Base-by-base conservation (phyloP, 2,888 invertebrate species). In the Lacanobia wlatinum region DNA sequence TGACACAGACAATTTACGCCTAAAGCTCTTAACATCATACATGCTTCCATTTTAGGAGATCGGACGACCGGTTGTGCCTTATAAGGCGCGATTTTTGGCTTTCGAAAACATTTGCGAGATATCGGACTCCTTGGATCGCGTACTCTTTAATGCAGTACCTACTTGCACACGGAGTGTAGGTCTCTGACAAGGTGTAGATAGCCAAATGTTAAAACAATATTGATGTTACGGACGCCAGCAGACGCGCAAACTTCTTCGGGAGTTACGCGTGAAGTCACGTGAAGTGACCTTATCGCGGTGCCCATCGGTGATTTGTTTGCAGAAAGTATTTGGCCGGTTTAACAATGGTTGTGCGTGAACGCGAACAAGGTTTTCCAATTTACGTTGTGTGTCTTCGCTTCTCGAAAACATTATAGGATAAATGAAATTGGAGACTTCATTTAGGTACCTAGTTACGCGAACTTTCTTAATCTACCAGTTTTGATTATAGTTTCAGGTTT, bases 81-180 rank as follows among this genome's bases (percentile, higher is more conserved):
- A 83, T 92, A 90, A 75, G 92, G 94, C 87, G 82, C 80, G 84
- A 86, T 92, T 94, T 94, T 94, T 91, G 92, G 91, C 94, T 95
- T 95, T 95, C 95, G 93, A 95, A 94, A 94, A 93, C 90, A 90
- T 92, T 92, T 90, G 90, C 90, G 81, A 87, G 87, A 85, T 89
- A 88, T 87, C 86, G 78, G 81, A 79, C 66, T 78, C 85, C 80
- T 82, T 85, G 83, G 80, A 86, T 85, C 86, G 81, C 76, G 76
- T 65, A 73, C 83, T 82, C 73, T 76, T 76, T 89, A 90, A 87
- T 88, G 86, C 88, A 86, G 80, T 85, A 87, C 80, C 63, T 85
- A 72, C 74, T 73, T 76, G 73, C 76, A 67, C 76, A 66, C 65
- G 59, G 73, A 82, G 34, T 40, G 40, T 59, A n/a, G 40, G 21